Evolutionary conservation across 2,888 invertebrate species (phyloP), one percentile per base, ranked within the genome.

Genomic region (Drosophila falleni): DNA sequence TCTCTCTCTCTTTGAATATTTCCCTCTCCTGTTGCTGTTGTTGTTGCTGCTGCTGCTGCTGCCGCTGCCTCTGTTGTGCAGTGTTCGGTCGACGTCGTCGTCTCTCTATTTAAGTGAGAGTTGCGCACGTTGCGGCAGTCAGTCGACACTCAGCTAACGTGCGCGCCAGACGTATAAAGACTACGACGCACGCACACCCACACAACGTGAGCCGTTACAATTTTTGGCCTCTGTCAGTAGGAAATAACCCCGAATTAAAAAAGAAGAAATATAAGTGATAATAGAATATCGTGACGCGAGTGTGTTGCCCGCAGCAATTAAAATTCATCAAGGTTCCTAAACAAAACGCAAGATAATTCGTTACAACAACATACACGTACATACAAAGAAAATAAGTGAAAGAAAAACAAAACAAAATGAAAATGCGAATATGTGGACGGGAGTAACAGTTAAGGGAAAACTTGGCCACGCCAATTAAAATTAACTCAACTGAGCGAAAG

Each of bases 41-140:
- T 31, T 46, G 46, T 56, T 46, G 46, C 35, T 26, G 55, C 26
- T 15, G 35, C 19, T 58, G 46, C 23, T 46, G 46, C 46, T 46
- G 46, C 33, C 15, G 55, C 26, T 11, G 35, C 15, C 29, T 29
- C 29, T 26, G 49, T 53, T 59, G 61, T 64, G 69, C 61, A 19
- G 64, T 31, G 42, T 35, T 72, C 64, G 69, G 37, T 44, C n/a
- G 16, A 33, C 11, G n/a, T 41, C 49, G 49, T 41, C 62, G 71
- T 49, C 67, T 67, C 80, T 79, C 86, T 73, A 85, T 84, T 87
- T 87, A 84, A 87, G 80, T 76, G 87, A 83, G 87, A 84, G 84
- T 29, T 87, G 80, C 85, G 89, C 84, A 89, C 87, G 85, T 75
- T 89, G 76, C 76, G 85, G 70, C 87, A 85, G 86, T 89, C 87